Evolutionary conservation across 1,140 invertebrate species (phyloP), one percentile per base, ranked within the genome.

Genomic region (Gonatopus flavifemur): DNA sequence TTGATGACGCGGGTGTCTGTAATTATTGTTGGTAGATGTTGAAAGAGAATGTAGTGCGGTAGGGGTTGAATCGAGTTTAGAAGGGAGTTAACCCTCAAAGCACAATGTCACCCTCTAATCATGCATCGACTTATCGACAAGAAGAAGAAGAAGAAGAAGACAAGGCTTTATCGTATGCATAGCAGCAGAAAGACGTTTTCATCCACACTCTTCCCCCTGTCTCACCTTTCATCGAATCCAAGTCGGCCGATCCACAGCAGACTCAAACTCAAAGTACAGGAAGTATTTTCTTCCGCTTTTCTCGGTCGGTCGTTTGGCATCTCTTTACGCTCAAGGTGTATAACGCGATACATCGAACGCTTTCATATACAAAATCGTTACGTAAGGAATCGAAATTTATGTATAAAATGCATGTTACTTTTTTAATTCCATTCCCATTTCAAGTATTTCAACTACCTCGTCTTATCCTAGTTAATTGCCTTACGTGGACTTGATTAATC

Each of bases 101-200:
- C 63, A 74, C 71, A 74, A 76, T 77, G 63, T 62, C 67, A 71
- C 69, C 66, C 70, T 74, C 69, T 76, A 76, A 76, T 77, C 72
- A 74, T 54, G 67, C 62, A 76, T 77, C 73, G 73, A 76, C 73
- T 76, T 72, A 75, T 77, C 63, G 71, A 53, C 45, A 52, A 63
- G 45, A 38, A 52, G 47, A 59, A 59, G 47, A 57, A 62, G 45
- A n/a, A n/a, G n/a, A n/a, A n/a, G n/a, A n/a, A n/a, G n/a, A n/a
- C n/a, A n/a, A n/a, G 59, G 19, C 13, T 55, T n/a, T 66, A 67
- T 66, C 59, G 59, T 64, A 52, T 67, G 56, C 51, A 52, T 43
- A 52, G 46, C 40, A 41, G 35, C 45, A 20, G 33, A 21, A 32
- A 48, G 25, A 37, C n/a, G n/a, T n/a, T 43, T 49, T 54, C 57